Evolutionary conservation across 2,888 invertebrate species (phyloP), one percentile per base, ranked within the genome.

Genomic region (Syrista parreyssii): DNA sequence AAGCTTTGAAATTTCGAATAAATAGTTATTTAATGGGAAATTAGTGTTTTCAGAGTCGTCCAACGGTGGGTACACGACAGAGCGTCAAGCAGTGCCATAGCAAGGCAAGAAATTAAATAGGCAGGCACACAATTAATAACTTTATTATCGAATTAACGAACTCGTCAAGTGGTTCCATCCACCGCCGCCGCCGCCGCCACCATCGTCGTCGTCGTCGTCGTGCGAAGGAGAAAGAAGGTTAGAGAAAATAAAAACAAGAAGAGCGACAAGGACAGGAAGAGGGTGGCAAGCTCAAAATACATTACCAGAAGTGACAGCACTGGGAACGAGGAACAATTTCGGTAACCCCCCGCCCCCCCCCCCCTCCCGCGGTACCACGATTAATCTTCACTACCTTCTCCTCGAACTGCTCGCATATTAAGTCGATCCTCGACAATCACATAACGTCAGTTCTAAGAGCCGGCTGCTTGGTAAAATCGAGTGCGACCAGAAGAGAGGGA

Each of bases 1-100:
- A 1, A 30, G 11, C 30, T 30, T 32, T 3, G 0, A 30, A 32
- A 69, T 4, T 69, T 9, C 15, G 69, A 69, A 69, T 34, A 73
- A 84, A 86, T 86, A 84, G 84, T 86, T 86, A 79, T 83, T 83
- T 82, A 85, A 86, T 86, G 82, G 83, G 82, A 85, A 84, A 85
- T 86, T 84, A 81, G 78, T 82, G 80, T 83, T 84, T 80, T 75
- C 55, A 69, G 78, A 79, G 79, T 76, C 72, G 73, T 79, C 79
- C 79, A 68, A 75, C 74, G 80, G 34, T n/a, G 40, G 30, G 55
- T 72, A 82, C 40, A 77, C 76, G 79, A 68, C 75, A n/a, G 74
- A 32, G 73, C 76, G 82, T 80, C 83, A 84, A 85, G 82, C 81
- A 83, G 82, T 74, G 78, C 80, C 79, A 40, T 68, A 75, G 40